A percentile compares a stretch with the other conserved stretches of the same genome.
Conservation (phyloP, 1,140 invertebrate genomes). For the Drosophila kikkawai region DNA sequence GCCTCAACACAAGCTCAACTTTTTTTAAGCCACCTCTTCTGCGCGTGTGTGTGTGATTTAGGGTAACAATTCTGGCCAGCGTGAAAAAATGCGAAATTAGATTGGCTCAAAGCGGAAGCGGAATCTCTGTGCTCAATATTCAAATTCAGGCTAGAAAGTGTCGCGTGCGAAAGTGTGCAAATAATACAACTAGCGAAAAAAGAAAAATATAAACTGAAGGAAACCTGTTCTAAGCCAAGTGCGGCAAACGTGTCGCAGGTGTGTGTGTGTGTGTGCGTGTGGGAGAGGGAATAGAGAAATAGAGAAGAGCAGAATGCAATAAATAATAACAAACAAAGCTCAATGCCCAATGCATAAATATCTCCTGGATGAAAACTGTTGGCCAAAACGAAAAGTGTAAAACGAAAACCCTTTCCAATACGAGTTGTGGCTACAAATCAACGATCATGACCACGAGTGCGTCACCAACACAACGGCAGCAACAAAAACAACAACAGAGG, state of each 20-base stretch:
- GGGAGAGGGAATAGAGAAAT: conserved; percentile 29
- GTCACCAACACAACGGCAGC: conserved; percentile 62
- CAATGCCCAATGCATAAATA: conserved; percentile 34
- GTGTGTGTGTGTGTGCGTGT: conserved; percentile 2
- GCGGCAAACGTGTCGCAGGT: conserved; percentile 33
- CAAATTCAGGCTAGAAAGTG: conserved; percentile 77
- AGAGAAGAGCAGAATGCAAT: conserved; percentile 46
- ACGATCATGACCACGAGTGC: conserved; percentile 72
- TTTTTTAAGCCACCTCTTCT: conserved; percentile 39
- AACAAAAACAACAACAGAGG: conserved; percentile 26
- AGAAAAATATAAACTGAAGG: conserved; percentile 11
- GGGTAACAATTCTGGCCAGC: conserved; percentile 43
- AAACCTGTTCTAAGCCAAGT: conserved; percentile 78
- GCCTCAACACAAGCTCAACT: conserved; percentile 15
- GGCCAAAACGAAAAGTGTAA: conserved; percentile 12
- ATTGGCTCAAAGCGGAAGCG: conserved; percentile 62
- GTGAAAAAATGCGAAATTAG: conserved; percentile 39
- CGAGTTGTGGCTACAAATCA: conserved; percentile 35
- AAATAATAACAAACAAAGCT: conserved; percentile 32
- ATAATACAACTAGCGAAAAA: conserved; percentile 50
- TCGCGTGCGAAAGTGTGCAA: conserved; percentile 80
- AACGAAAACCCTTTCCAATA: conserved; percentile 59
- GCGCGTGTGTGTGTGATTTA: conserved; percentile 24
- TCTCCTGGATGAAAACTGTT: conserved; percentile 29
- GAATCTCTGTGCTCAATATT: conserved; percentile 73